These are phyloP conservation scores for Manis javanica DNA, from an alignment of 2,797 vertebrate genomes.

Conservation along the genomic window DNA sequence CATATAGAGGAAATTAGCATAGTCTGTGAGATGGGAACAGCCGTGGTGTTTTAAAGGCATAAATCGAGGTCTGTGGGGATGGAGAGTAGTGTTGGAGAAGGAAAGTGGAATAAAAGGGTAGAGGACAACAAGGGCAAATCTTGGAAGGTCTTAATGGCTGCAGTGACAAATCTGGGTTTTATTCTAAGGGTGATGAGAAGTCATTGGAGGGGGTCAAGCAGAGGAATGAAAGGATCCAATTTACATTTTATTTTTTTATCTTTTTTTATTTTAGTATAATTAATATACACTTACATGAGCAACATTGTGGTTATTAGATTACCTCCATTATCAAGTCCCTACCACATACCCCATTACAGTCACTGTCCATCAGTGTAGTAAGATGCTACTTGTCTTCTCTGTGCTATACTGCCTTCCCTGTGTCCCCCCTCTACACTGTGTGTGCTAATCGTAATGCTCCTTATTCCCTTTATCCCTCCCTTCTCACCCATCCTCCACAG, in stretches of 20 bases:
- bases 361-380: too few species aligned
- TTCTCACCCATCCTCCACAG: too few species aligned
- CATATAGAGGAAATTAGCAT: not conserved
- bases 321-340: too few species aligned
- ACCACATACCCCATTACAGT: too few species aligned
- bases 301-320: too few species aligned
- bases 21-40: not conserved
- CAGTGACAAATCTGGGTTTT: not conserved
- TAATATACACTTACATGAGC: too few species aligned
- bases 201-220: not conserved
- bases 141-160: not conserved
- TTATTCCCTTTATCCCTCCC: too few species aligned
- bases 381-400: too few species aligned
- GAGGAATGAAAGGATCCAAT: conserved; percentile 50
- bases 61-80: not conserved
- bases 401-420: too few species aligned
- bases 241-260: conserved; percentile 44
- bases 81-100: not conserved
- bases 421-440: too few species aligned
- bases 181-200: conserved; percentile 1
- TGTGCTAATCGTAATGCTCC: too few species aligned
- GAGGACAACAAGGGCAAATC: not conserved
- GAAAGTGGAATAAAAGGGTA: not conserved
- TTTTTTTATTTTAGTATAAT: too few species aligned
- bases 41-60: not conserved